phyloP scores from a whole-genome alignment of 1,140 invertebrate genomes.

The Zaprionus ornatus region DNA sequence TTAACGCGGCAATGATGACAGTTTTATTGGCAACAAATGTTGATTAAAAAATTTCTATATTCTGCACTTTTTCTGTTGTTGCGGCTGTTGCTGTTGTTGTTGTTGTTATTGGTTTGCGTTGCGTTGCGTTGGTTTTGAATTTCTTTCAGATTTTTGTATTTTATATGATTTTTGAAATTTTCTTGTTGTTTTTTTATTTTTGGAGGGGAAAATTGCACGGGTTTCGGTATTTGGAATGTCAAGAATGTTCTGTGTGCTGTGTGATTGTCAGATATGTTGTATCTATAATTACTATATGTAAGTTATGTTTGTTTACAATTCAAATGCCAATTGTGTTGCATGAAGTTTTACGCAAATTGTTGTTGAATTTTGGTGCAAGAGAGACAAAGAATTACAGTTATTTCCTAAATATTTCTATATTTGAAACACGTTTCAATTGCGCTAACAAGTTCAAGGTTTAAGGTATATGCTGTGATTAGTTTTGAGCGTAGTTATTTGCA shows the following conservation, averaged over 20 bases:
- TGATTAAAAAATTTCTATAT: constrained; percentile 66
- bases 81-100: constrained; percentile 17
- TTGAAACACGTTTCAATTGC: constrained; percentile 36
- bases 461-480: constrained; percentile 29
- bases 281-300: constrained; percentile 25
- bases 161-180: constrained; percentile 13
- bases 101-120: constrained; percentile 20
- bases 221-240: constrained; percentile 51
- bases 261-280: constrained; percentile 42
- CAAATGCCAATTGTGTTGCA: constrained; percentile 62
- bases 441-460: constrained; percentile 25
- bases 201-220: constrained; percentile 53
- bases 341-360: constrained; percentile 77
- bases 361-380: constrained; percentile 34
- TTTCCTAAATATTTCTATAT: constrained; percentile 5
- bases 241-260: constrained; percentile 38
- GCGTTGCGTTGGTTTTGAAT: constrained; percentile 18
- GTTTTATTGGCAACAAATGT: constrained; percentile 81
- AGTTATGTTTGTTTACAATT: constrained; percentile 35
- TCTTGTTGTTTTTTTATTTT: constrained; percentile 39
- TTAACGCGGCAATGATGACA: constrained; percentile 83
- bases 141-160: constrained; percentile 9
- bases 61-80: constrained; percentile 50
- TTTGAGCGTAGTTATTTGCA: constrained; percentile 48
- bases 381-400: constrained; percentile 18